A percentile compares a stretch with the other conserved stretches of the same genome.
These are phyloP conservation scores for Pelmatolapia mariae DNA, from an alignment of 2,113 vertebrate genomes.

Conservation along the genomic window DNA sequence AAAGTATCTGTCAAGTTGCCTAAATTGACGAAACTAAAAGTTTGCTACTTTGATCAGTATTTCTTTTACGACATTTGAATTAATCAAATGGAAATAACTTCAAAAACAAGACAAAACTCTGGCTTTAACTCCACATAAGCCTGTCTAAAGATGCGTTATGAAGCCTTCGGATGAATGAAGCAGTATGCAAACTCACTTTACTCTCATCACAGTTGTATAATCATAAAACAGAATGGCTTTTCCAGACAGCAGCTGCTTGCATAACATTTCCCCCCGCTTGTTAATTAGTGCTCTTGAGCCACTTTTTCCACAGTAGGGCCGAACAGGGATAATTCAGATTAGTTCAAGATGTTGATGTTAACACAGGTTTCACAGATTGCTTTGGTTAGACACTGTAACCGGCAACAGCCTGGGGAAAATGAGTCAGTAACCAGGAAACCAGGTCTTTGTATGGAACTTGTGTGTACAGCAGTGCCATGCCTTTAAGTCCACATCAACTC, in stretches of 20 bases:
- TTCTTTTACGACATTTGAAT: background rate
- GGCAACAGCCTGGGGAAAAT: background rate
- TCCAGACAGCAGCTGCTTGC: background rate
- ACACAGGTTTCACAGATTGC: background rate
- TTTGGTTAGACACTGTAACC: background rate
- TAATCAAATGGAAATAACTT: background rate
- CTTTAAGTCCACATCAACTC: background rate
- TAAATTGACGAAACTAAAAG: background rate
- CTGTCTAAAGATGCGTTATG: background rate
- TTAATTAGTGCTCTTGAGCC: background rate
- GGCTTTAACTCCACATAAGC: background rate
- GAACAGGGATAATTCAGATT: background rate
- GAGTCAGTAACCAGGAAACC: background rate
- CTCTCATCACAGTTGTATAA: background rate
- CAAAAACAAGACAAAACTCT: background rate
- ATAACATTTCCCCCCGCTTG: background rate
- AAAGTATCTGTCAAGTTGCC: background rate
- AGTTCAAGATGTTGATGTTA: slow-evolving; percentile 23
- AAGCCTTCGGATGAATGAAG: background rate
- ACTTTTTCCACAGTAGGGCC: slow-evolving; percentile 1
- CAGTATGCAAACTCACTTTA: background rate
- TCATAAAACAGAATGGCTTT: background rate
- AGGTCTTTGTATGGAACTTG: background rate
- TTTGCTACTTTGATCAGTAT: background rate
- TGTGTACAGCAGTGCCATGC: background rate